A percentile compares a stretch with the other conserved stretches of the same genome.
These are phyloP conservation scores for Galaxias olidus DNA, from an alignment of 2,797 vertebrate species.

Conservation along the genomic window DNA sequence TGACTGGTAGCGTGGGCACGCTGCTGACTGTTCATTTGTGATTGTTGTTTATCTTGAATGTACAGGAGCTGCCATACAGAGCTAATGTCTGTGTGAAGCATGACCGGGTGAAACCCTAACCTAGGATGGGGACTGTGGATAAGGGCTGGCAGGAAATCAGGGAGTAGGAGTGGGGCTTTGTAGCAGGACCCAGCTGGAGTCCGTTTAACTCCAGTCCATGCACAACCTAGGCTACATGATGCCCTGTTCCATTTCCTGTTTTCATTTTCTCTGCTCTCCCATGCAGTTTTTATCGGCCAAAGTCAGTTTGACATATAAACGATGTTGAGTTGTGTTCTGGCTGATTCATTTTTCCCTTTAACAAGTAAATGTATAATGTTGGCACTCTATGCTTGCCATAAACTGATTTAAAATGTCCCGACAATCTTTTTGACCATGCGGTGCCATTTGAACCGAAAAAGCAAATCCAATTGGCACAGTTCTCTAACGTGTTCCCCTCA, in stretches of 20 bases:
- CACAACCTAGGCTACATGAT: conserved; percentile 22
- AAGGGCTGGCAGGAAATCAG: conserved; percentile 53
- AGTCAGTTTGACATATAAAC: no score
- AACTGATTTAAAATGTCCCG: no score
- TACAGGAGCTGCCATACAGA: conserved; percentile 1
- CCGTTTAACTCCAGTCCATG: conserved; percentile 30
- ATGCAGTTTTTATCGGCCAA: no score
- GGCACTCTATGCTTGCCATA: no score
- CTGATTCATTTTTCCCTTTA: no score
- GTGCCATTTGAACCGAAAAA: no score
- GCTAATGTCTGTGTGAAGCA: conserved; percentile 14
- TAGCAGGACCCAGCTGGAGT: conserved; percentile 48
- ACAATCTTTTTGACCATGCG: no score
- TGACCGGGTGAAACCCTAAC: conserved; percentile 1
- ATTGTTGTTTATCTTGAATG: conserved; percentile 7
- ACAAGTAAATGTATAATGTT: no score
- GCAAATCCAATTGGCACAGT: no score
- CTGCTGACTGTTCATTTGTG: neutral
- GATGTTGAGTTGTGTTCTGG: no score
- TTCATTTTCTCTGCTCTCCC: no score
- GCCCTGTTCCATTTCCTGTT: conserved; percentile 59
- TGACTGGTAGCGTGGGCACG: neutral
- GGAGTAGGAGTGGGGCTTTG: conserved; percentile 41
- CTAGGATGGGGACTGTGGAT: conserved; percentile 26
- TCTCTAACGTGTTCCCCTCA: no score